Base-by-base conservation (phyloP, 2,797 vertebrate genomes). In the Girardinus metallicus region DNA sequence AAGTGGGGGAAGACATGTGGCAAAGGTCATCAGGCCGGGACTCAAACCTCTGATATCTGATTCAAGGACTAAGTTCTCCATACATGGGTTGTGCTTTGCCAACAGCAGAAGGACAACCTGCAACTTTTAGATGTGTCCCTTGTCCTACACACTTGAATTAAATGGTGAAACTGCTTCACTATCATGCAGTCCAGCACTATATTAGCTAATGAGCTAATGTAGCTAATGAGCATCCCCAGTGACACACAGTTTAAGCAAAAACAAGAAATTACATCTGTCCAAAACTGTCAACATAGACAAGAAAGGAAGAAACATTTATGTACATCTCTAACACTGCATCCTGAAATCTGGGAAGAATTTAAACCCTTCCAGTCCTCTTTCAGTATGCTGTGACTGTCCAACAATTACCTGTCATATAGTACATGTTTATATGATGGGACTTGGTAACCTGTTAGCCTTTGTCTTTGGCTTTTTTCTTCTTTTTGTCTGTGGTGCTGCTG, bases 381-480 rank as follows among this genome's bases (percentile, higher is more conserved):
- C 34, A 26, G 3, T 36, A 21, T 44, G 51, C 47, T 6, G 18
- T 57, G 80, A 87, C 83, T 78, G 77, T 80, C 75, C 57, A 70
- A 29, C 34, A 44, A 5, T 46, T 5, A 46, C 57, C 72, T 36
- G 55, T 62, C 31, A 4, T 39, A 70, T 10, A 18, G 53, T 11
- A 7, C 49, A 23, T 5, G 3, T 49, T 31, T 12, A 44, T 31
- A 23, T 0, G 31, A 2, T 9, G 31, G 11, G 12, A 57, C 18
- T 1, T 4, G 2, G 44, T 46, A 57, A 46, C 39, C 9, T 12
- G 9, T 86, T 78, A 91, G 68, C 78, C 46, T 92, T 86, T 91
- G 70, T 26, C 90, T 79, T 96, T 97, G 47, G 93, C 95, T 80
- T 96, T 93, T 75, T 91, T 96, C 86, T 97, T 97, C 72, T 96